Percentiles rank a stretch among this genome's conserved stretches.
phyloP scores from a whole-genome alignment of 2,888 invertebrate genomes.

The Agonopterix heracliana region DNA sequence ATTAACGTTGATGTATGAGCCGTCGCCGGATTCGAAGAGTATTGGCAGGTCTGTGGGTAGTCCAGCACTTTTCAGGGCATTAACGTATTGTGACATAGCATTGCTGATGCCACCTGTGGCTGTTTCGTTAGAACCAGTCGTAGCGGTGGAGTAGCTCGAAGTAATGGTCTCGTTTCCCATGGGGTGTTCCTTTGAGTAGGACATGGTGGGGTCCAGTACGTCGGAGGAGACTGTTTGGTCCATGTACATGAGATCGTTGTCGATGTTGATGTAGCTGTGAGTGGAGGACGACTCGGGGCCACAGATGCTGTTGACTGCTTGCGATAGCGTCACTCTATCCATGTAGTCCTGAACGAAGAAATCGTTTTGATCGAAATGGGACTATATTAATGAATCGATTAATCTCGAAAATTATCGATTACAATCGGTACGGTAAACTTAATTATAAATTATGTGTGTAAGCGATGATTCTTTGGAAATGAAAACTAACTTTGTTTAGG shows the following conservation, averaged over 20 bases:
- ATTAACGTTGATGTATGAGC: constrained; percentile 78
- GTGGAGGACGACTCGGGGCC: constrained; percentile 46
- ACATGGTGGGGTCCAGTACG: constrained; percentile 44
- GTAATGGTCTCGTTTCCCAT: constrained; percentile 49
- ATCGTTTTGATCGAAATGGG: too few species aligned
- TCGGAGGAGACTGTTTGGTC: constrained; percentile 54
- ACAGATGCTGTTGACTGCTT: constrained; percentile 67
- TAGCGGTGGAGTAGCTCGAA: constrained; percentile 42
- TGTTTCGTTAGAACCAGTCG: constrained; percentile 33
- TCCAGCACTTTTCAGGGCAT: constrained; percentile 63
- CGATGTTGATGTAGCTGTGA: constrained; percentile 53
- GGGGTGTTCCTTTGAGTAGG: constrained; percentile 45
- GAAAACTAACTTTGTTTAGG: too few species aligned
- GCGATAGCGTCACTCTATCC: constrained; percentile 61
- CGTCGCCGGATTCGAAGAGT: constrained; percentile 79
- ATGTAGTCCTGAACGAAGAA: constrained; percentile 54
- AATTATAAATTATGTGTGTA: too few species aligned
- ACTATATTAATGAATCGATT: too few species aligned
- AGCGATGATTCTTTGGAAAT: too few species aligned
- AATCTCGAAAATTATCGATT: too few species aligned
- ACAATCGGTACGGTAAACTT: too few species aligned
- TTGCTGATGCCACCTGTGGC: constrained; percentile 44
- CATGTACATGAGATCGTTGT: constrained; percentile 63
- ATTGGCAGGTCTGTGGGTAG: constrained; percentile 72
- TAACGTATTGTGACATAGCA: constrained; percentile 71